Evolutionary conservation across 2,888 invertebrate genomes (phyloP).

Genomic region (Scaptomyza tumidula): DNA sequence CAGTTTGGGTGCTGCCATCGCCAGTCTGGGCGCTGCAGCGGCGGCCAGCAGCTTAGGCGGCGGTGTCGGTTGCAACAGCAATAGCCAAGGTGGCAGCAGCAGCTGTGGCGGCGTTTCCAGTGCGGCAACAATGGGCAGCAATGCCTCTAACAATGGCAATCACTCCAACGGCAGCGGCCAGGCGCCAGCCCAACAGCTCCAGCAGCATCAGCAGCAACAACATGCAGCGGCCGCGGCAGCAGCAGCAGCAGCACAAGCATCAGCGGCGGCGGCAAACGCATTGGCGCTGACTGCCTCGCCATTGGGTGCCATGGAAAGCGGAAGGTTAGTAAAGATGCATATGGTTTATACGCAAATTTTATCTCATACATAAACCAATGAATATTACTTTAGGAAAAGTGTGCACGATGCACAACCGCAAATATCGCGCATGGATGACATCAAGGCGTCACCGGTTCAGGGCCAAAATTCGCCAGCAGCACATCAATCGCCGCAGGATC

Average conservation of each 20-base stretch:
- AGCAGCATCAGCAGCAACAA: constrained; percentile 40
- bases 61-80: constrained; percentile 13
- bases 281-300: constrained; percentile 79
- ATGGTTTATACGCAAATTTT: too few relatives aligned
- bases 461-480: constrained; percentile 83
- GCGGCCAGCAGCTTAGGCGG: constrained; percentile 31
- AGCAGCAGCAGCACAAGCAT: constrained; percentile 60
- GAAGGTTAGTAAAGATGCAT: constrained; percentile 71
- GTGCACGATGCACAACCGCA: constrained; percentile 83
- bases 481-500: constrained; percentile 84
- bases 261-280: constrained; percentile 48
- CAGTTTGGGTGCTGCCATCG: constrained; percentile 26
- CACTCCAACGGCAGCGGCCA: constrained; percentile 34
- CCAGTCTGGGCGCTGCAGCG: constrained; percentile 5
- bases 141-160: constrained; percentile 53
- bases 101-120: constrained; percentile 45
- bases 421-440: constrained; percentile 83
- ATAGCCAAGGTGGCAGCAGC: constrained; percentile 39
- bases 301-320: constrained; percentile 87
- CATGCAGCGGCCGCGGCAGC: constrained; percentile 40
- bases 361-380: too few relatives aligned
- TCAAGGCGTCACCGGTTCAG: constrained; percentile 84
- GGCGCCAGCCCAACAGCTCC: constrained; percentile 48
- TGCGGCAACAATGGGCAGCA: constrained; percentile 38
- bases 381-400: constrained; percentile 75